Percentiles rank a stretch among this genome's conserved stretches.
Evolutionary conservation across 2,888 invertebrate genomes (phyloP).

Genomic region (Sphaeridia pumilis): DNA sequence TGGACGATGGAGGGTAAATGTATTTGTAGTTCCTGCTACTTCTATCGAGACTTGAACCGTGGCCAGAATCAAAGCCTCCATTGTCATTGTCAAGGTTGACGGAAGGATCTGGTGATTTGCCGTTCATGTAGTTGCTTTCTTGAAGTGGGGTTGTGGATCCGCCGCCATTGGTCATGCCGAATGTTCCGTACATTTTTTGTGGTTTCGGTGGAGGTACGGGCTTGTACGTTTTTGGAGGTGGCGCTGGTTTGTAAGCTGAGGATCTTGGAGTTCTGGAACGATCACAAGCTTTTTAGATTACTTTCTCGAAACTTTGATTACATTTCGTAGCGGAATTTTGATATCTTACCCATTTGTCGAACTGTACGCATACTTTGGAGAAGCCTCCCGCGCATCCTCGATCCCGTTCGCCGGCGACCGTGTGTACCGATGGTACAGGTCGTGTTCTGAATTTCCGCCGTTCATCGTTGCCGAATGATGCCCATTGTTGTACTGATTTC

Average conservation of each 20-base stretch:
- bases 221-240: constrained; percentile 37
- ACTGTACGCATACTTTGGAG: constrained; percentile 5
- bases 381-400: constrained; percentile 10
- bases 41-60: constrained; percentile 45
- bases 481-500: constrained; percentile 40
- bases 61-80: constrained; percentile 42
- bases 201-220: constrained; percentile 88
- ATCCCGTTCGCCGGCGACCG: constrained; percentile 52
- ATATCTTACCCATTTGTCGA: constrained; percentile 6
- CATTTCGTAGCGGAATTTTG: neutral
- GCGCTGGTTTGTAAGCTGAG: constrained; percentile 41
- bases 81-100: constrained; percentile 36
- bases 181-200: constrained; percentile 56
- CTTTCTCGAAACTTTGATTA: neutral
- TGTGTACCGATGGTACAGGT: constrained; percentile 51
- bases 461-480: constrained; percentile 12
- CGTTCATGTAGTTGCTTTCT: constrained; percentile 16
- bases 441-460: constrained; percentile 41
- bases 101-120: constrained; percentile 15
- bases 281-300: neutral
- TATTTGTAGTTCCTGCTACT: constrained; percentile 38
- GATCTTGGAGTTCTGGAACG: constrained; percentile 28
- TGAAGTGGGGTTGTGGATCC: neutral
- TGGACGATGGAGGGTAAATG: constrained; percentile 11
- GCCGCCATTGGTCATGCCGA: neutral